Evolutionary conservation across 2,113 vertebrate species (phyloP), one percentile per base, ranked within the genome.

Genomic region (Petroica traversi): DNA sequence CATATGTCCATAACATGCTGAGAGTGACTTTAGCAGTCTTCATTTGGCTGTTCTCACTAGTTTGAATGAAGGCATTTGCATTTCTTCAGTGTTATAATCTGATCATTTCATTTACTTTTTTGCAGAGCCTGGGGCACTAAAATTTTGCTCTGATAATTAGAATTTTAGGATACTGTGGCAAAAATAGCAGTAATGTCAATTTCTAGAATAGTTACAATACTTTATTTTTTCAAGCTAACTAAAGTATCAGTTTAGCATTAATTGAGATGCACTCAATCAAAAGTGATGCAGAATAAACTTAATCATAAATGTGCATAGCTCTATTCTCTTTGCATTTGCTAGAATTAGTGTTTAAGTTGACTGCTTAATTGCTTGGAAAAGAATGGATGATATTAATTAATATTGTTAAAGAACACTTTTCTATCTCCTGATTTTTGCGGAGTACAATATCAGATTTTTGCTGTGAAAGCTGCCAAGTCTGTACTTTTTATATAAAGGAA

Each of bases 301-400:
- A 75, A 25, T 77, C 0, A 9, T 71, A 63, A 73, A 55, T 52
- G 34, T 52, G 11, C 73, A 46, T 74, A 84, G 9, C 43, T 83
- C 14, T 52, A 11, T 91, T 92, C 78, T 84, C 48, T 88, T 94
- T 81, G 74, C 23, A 16, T 81, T 78, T 92, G 15, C 52, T 93
- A 68, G 45, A 91, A 16, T 81, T 89, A 64, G 12, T 81, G 20
- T 81, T 92, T 71, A 46, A 88, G 76, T 41, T 34, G 23, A 76
- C 36, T 59, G 22, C 24, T 59, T 80, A 75, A 48, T 66, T 90
- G 59, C 83, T 92, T 36, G 45, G 82, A 72, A 95, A 45, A 63
- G 11, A 88, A 55, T 58, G 40, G 24, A 33, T 91, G 24, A 40
- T 83, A 10, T 58, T 69, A 55, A 18, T 79, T 68, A 69, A n/a